These are phyloP conservation scores for Cyclargus thomasi DNA, from an alignment of 1,140 invertebrate species.

Conservation along the genomic window DNA sequence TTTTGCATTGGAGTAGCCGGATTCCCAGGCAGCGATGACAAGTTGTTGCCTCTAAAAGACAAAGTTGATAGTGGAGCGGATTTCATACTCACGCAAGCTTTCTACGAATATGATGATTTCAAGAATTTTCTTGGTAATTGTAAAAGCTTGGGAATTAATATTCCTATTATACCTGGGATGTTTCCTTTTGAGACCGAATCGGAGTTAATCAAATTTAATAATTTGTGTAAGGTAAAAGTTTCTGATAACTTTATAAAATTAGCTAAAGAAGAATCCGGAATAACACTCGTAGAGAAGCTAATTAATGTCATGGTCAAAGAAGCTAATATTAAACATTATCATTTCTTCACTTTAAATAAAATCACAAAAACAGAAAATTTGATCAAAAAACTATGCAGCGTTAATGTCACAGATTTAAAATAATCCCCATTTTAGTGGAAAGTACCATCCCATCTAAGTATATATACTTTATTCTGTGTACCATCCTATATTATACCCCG, in stretches of 20 bases:
- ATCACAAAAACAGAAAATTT: conserved; percentile 34
- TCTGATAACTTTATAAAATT: conserved; percentile 33
- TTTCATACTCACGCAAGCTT: conserved; percentile 67
- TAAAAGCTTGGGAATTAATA: conserved; percentile 38
- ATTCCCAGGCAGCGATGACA: conserved; percentile 44
- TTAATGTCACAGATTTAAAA: not conserved
- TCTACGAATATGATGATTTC: conserved; percentile 50
- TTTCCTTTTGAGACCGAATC: conserved; percentile 49
- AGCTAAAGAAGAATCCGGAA: conserved; percentile 32
- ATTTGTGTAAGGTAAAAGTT: conserved; percentile 48
- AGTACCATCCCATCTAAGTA: too few species aligned
- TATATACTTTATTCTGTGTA: too few species aligned
- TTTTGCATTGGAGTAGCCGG: conserved; percentile 63
- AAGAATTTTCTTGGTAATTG: conserved; percentile 44
- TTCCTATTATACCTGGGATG: conserved; percentile 58
- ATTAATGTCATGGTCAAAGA: conserved; percentile 31
- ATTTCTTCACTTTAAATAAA: conserved; percentile 60
- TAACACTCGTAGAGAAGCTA: conserved; percentile 36
- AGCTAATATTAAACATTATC: conserved; percentile 39
- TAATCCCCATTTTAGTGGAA: too few species aligned
- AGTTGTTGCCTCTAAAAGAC: conserved; percentile 44
- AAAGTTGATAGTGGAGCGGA: conserved; percentile 59
- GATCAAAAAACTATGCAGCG: conserved; percentile 23
- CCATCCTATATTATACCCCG: too few species aligned
- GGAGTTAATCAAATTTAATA: conserved; percentile 44